Evolutionary conservation across 2,797 vertebrate genomes (phyloP).

Genomic region (Moxostoma hubbsi): DNA sequence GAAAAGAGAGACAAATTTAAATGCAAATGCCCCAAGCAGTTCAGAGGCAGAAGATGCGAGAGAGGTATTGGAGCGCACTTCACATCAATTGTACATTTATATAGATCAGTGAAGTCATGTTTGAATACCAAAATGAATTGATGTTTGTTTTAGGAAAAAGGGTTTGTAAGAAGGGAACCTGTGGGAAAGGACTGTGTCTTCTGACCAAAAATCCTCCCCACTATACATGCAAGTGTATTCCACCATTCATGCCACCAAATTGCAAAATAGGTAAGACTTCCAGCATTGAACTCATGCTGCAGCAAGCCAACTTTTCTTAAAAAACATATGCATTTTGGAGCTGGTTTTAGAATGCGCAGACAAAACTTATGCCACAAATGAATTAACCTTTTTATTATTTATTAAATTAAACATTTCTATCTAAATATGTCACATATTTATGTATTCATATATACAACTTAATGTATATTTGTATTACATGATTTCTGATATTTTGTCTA

Average conservation of each 20-base stretch:
- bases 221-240: constrained; percentile 78
- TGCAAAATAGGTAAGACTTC: constrained; percentile 71
- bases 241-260: constrained; percentile 83
- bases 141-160: constrained; percentile 60
- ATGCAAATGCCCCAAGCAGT: constrained; percentile 74
- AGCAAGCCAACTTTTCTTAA: not conserved
- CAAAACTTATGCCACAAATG: not conserved
- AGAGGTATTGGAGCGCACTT: constrained; percentile 66
- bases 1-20: constrained; percentile 61
- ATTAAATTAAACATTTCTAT: not conserved
- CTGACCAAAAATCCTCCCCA: constrained; percentile 69
- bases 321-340: not conserved
- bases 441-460: too few relatives aligned
- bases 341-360: constrained; percentile 3
- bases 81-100: not conserved
- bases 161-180: constrained; percentile 63
- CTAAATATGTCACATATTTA: too few relatives aligned
- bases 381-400: not conserved
- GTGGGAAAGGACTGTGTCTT: constrained; percentile 77
- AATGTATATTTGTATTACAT: not conserved
- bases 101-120: not conserved
- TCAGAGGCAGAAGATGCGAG: constrained; percentile 71
- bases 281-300: not conserved
- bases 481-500: constrained; percentile 50
- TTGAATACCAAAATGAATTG: constrained; percentile 8